phyloP scores from a whole-genome alignment of 2,888 invertebrate species.

The Doris montereyensis region DNA sequence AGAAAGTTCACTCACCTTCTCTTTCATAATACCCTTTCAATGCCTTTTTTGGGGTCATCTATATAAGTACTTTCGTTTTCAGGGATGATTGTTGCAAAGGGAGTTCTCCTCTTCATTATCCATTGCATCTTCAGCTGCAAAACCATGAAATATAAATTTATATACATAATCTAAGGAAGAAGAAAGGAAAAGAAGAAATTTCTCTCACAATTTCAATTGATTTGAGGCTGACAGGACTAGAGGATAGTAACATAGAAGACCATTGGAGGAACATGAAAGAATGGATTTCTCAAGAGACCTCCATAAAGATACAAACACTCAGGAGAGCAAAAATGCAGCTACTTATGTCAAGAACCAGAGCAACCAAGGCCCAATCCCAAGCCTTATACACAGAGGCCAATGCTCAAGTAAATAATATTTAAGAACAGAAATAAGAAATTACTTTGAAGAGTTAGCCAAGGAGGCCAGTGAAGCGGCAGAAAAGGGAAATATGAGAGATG shows the following conservation, averaged over 20 bases:
- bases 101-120: constrained; percentile 63
- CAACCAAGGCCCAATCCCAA: no score
- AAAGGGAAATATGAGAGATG: no score
- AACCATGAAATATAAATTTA: background rate
- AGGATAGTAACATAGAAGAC: no score
- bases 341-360: no score
- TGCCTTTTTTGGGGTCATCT: constrained; percentile 95
- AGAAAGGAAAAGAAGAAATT: no score
- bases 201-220: no score
- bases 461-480: no score
- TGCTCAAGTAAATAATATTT: background rate
- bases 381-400: no score
- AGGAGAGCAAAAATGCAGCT: background rate
- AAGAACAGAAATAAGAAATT: background rate
- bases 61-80: constrained; percentile 88
- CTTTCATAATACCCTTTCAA: constrained; percentile 94
- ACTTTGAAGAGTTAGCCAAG: no score
- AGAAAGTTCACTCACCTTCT: constrained; percentile 78
- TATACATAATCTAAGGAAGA: background rate
- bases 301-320: background rate
- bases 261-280: no score
- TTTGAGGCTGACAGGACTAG: no score
- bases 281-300: no score
- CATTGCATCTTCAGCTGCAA: constrained; percentile 53
- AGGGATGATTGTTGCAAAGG: constrained; percentile 56